Percentiles rank a stretch among this genome's conserved stretches.
Evolutionary conservation across 2,888 invertebrate genomes (phyloP).

Genomic region (Stenotaenia linearis): DNA sequence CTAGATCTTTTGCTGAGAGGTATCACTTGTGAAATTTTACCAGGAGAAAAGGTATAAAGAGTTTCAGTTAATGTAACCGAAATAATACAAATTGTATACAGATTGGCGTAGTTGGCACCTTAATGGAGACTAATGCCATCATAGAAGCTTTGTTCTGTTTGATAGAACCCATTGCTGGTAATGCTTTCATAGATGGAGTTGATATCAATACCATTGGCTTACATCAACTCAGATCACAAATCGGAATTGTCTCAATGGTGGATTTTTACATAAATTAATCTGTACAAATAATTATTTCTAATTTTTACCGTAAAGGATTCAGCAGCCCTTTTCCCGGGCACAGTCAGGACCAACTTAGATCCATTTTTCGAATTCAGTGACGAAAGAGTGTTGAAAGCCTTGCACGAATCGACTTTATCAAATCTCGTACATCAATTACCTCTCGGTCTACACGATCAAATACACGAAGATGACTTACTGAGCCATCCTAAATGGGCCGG

Average conservation of each 20-base stretch:
- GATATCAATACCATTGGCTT: constrained; percentile 41
- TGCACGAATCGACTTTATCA: not conserved
- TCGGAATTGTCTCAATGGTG: constrained; percentile 3
- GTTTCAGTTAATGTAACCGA: no score
- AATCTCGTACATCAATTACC: not conserved
- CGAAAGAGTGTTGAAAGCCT: not conserved
- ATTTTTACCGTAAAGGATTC: not conserved
- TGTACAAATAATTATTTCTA: not conserved
- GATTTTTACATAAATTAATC: not conserved
- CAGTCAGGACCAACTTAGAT: not conserved
- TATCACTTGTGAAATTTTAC: not conserved
- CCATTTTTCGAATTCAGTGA: not conserved
- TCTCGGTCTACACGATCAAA: constrained; percentile 12
- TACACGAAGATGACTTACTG: not conserved
- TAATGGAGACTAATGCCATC: not conserved
- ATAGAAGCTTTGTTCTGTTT: constrained; percentile 40
- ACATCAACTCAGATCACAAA: constrained; percentile 39
- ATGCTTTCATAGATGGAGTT: constrained; percentile 42
- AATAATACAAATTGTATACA: not conserved
- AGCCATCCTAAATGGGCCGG: not conserved
- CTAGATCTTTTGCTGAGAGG: not conserved
- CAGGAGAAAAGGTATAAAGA: constrained; percentile 1
- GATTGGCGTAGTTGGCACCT: not conserved
- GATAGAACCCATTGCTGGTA: constrained; percentile 41
- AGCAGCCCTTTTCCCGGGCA: not conserved